Evolutionary conservation across 2,888 invertebrate genomes (phyloP), one percentile per base, ranked within the genome.

Genomic region (Apomyelois bistriatella): DNA sequence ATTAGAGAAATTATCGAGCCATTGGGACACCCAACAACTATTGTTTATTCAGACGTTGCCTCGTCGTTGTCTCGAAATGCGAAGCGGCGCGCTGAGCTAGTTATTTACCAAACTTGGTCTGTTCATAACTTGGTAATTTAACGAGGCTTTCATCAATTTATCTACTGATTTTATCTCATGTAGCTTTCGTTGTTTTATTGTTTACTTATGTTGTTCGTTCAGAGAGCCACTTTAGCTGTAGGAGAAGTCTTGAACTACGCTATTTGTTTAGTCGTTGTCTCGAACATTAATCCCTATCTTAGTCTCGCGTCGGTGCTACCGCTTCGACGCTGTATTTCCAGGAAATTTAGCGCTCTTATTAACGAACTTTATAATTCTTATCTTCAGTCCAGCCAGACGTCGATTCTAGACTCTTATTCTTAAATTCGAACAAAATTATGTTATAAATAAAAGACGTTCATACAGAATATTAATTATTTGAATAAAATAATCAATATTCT

Each of bases 231-330:
- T 66, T 63, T 56, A 70, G 71, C 65, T 70, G 70, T 72, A 56
- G 64, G 62, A 58, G 65, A 68, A 68, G 66, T 66, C 64, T 69
- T 68, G 66, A 66, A 43, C 64, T 65, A 63, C 64, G 64, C 68
- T 65, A 71, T 72, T 75, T 73, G 70, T 73, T 71, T 64, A 67
- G 66, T 62, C 61, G 62, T 54, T 64, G 65, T 65, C 60, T 66
- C 61, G 64, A 61, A 65, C 73, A 70, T 74, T 74, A 73, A 76
- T 73, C 69, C 68, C 62, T 60, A 65, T 71, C 67, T 72, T 70
- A 72, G 72, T 68, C 65, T 17, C 8, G n/a, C 35, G 37, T 16
- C 66, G 60, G 59, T 58, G 47, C 59, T 55, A 53, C 61, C 53
- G 62, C 65, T 3, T 9, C 65, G 61, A 60, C 62, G 65, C n/a